Percentiles rank a stretch among this genome's conserved stretches.
Evolutionary conservation across 2,797 vertebrate species (phyloP).

Genomic region (Sternotherus odoratus): DNA sequence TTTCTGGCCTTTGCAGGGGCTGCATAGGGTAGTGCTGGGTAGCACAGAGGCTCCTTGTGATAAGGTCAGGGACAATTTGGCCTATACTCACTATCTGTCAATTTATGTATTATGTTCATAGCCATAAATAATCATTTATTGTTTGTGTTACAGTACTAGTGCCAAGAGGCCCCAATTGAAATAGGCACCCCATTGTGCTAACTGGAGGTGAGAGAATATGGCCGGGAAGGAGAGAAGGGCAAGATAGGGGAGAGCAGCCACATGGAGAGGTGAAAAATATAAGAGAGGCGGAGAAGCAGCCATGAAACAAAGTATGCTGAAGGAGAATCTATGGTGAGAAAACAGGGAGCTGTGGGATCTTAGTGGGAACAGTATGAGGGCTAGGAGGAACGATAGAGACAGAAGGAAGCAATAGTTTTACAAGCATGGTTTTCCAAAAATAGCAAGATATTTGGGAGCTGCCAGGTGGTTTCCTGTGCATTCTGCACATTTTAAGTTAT

Average conservation of each 20-base stretch:
- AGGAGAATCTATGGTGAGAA: rapidly evolving
- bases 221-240: neutral
- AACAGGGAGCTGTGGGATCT: neutral
- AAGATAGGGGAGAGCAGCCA: neutral
- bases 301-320: neutral
- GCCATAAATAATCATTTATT: neutral
- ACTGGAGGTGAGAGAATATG: neutral
- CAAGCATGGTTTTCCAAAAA: neutral
- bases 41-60: neutral
- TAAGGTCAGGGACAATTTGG: neutral
- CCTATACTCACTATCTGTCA: neutral
- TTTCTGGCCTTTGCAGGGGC: neutral
- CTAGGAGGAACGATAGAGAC: neutral
- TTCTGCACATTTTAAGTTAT: neutral
- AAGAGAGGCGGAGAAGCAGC: neutral
- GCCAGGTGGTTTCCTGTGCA: neutral
- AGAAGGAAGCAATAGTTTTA: rapidly evolving
- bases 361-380: rapidly evolving
- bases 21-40: neutral
- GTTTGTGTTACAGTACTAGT: neutral
- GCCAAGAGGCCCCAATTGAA: neutral
- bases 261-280: rapidly evolving
- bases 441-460: neutral
- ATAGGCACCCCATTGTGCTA: neutral
- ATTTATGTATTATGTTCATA: neutral